Evolutionary conservation across 2,888 invertebrate genomes (phyloP).

Genomic region (Cabera pusaria): DNA sequence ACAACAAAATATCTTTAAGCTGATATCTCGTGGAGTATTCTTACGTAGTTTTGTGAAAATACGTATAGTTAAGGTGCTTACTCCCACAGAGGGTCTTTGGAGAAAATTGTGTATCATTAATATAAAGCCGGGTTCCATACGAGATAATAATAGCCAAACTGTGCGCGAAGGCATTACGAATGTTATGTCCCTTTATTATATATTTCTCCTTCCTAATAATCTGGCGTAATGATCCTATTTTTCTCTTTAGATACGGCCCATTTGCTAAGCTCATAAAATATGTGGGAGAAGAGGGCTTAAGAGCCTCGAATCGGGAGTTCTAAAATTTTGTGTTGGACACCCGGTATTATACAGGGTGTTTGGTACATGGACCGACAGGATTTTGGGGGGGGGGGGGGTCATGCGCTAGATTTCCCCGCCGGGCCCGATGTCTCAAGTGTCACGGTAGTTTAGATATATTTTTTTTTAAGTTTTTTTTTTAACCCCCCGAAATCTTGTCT

Average conservation of each 20-base stretch:
- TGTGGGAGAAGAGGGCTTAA: constrained; percentile 16
- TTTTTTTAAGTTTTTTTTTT: too few relatives aligned
- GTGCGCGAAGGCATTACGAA: constrained; percentile 21
- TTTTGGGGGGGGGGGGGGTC: too few relatives aligned
- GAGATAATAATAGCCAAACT: constrained; percentile 21
- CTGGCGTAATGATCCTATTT: constrained; percentile 28
- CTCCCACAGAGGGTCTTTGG: constrained; percentile 12
- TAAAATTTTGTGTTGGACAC: constrained; percentile 10
- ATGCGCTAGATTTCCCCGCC: too few relatives aligned
- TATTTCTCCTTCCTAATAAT: constrained; percentile 31
- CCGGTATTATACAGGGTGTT: too few relatives aligned
- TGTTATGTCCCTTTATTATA: constrained; percentile 25
- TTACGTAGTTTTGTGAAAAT: too few relatives aligned
- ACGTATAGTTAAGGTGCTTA: too few relatives aligned
- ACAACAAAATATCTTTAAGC: constrained; percentile 10
- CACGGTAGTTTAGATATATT: too few relatives aligned
- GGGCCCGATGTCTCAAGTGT: too few relatives aligned
- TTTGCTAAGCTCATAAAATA: constrained; percentile 27
- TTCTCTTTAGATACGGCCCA: constrained; percentile 23
- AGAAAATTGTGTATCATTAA: constrained; percentile 29
- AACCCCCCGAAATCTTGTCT: too few relatives aligned
- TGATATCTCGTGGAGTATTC: constrained; percentile 5
- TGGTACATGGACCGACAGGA: too few relatives aligned
- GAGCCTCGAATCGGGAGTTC: constrained; percentile 17
- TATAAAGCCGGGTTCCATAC: constrained; percentile 21